Evolutionary conservation across 2,797 vertebrate genomes (phyloP), one percentile per base, ranked within the genome.

Genomic region (Onychomys arenicola): DNA sequence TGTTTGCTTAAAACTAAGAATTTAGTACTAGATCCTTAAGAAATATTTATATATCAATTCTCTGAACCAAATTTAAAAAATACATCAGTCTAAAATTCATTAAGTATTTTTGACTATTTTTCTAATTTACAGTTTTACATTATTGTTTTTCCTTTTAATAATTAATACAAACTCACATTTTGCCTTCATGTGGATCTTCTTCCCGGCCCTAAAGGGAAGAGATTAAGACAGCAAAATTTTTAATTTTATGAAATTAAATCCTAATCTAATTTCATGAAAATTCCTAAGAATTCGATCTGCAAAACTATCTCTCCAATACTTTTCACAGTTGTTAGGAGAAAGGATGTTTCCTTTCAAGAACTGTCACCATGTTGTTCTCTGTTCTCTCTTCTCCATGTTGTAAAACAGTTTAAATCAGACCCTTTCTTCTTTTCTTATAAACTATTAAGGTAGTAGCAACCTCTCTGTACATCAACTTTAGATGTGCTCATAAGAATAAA

Each of bases 161-260:
- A 84, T 97, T 81, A 97, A 95, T 55, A 96, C 55, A 94, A 95
- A 98, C 99, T 99, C 99, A 99, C 99, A 99, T 99, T 99, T 99
- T 99, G 98, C 99, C 99, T 99, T 99, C 99, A 97, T 99, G 99
- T 96, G 99, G 99, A 99, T 99, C 99, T 99, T 99, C 99, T 98
- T 99, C 99, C 96, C 99, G 99, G 65, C 99, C 99, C 99, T 99
- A 98, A 98, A 98, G 49, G 17, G 77, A 96, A 97, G 81, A 98
- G 63, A 97, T 96, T 95, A 98, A 95, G 49, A 96, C 5, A 96
- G 59, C 69, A 90, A 27, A 43, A 75, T 27, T 75, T 75, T 75
- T 75, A 75, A 75, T 92, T 93, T 97, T 89, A 93, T 91, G 84
- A 65, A 93, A 78, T 87, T 91, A 96, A 78, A 82, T 96, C 89